Evolutionary conservation across 2,797 vertebrate genomes (phyloP).

Genomic region (Strix occidentalis): DNA sequence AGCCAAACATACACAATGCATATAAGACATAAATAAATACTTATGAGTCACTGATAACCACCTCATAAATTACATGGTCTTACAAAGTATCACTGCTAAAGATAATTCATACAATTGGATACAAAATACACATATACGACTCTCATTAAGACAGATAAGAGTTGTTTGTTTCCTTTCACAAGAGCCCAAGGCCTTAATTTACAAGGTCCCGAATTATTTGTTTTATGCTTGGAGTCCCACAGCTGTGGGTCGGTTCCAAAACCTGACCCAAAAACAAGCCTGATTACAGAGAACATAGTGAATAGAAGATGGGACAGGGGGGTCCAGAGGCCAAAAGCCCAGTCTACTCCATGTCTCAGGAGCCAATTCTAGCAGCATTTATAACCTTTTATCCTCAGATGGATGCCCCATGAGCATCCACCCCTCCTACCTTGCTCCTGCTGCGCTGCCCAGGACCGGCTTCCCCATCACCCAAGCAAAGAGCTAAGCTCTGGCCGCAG

Average conservation of each 20-base stretch:
- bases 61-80: slow-evolving; percentile 40
- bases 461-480: background rate
- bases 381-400: background rate
- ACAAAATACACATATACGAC: background rate
- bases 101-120: slow-evolving; percentile 46
- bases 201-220: background rate
- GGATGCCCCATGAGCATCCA: background rate
- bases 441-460: background rate
- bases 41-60: slow-evolving; percentile 53
- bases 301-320: background rate
- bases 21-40: slow-evolving; percentile 56
- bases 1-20: slow-evolving; percentile 39
- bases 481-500: background rate
- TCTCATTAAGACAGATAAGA: slow-evolving; percentile 28
- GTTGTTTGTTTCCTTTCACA: slow-evolving; percentile 38
- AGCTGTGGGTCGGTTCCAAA: background rate
- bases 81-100: slow-evolving; percentile 41
- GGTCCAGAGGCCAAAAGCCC: background rate
- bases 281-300: background rate
- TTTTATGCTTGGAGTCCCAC: background rate
- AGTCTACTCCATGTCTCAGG: background rate
- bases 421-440: background rate
- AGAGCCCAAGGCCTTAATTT: slow-evolving; percentile 9
- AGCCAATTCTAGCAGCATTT: background rate
- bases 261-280: background rate